A percentile compares a stretch with the other conserved stretches of the same genome.
Conservation (phyloP, 2,888 invertebrate genomes). For the Hemistola chrysoprasaria region DNA sequence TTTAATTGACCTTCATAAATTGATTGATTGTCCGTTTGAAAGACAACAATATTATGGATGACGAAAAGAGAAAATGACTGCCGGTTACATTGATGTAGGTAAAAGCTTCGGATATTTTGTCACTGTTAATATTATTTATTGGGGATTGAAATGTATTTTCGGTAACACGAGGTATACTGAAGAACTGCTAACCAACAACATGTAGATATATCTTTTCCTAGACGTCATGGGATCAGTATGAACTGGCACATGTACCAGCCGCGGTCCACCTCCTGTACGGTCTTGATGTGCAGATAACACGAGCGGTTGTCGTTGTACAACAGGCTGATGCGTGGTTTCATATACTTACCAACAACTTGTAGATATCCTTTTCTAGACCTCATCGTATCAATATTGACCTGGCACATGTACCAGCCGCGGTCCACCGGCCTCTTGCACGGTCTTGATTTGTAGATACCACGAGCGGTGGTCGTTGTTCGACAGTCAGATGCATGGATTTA, state of each 20-base stretch:
- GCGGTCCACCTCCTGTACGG: not conserved
- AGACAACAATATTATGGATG: not conserved
- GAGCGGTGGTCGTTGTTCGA: not conserved
- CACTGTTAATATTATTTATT: not conserved
- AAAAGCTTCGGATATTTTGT: not conserved
- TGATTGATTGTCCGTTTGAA: constrained; percentile 20
- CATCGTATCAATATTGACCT: constrained; percentile 86
- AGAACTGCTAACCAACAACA: constrained; percentile 34
- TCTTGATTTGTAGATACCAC: not conserved
- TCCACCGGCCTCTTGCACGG: not conserved
- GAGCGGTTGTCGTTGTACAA: not conserved
- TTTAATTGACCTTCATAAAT: not conserved
- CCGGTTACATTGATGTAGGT: constrained; percentile 8
- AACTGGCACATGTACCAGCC: not conserved
- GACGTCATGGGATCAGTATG: constrained; percentile 88
- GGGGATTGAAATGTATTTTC: no score
- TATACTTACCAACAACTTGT: constrained; percentile 69
- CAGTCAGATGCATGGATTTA: constrained; percentile 73
- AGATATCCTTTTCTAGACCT: constrained; percentile 89
- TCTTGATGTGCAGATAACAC: not conserved
- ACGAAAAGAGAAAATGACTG: not conserved
- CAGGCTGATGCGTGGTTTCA: constrained; percentile 41
- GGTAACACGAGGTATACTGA: no score
- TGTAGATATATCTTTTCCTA: constrained; percentile 89
- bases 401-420: not conserved